A percentile compares a stretch with the other conserved stretches of the same genome.
Evolutionary conservation across 1,140 invertebrate species (phyloP).

Genomic region (Armadillidium nasatum): DNA sequence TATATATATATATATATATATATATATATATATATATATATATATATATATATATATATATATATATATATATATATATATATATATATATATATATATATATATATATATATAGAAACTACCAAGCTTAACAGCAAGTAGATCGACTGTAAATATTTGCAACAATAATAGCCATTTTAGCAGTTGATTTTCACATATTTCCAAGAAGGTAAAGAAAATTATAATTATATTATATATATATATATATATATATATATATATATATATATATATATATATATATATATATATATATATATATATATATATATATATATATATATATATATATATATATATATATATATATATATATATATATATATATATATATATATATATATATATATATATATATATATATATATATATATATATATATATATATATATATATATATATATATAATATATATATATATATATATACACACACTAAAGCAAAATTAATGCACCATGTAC

Average conservation of each 20-base stretch:
- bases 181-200: conserved; percentile 58
- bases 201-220: conserved; percentile 47
- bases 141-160: conserved; percentile 47
- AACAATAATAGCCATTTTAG: conserved; percentile 55
- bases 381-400: too few species aligned
- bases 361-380: background rate
- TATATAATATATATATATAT: too few species aligned
- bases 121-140: conserved; percentile 31
- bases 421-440: too few species aligned
- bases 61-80: background rate
- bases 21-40: background rate
- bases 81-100: too few species aligned
- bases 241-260: background rate
- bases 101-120: too few species aligned
- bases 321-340: too few species aligned
- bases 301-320: too few species aligned
- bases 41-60: background rate
- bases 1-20: background rate
- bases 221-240: background rate
- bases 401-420: too few species aligned
- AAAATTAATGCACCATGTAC: too few species aligned
- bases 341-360: background rate
- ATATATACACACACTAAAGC: too few species aligned
- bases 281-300: too few species aligned
- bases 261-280: too few species aligned